Evolutionary conservation across 2,797 vertebrate genomes (phyloP).

Genomic region (Lagorchestes hirsutus): DNA sequence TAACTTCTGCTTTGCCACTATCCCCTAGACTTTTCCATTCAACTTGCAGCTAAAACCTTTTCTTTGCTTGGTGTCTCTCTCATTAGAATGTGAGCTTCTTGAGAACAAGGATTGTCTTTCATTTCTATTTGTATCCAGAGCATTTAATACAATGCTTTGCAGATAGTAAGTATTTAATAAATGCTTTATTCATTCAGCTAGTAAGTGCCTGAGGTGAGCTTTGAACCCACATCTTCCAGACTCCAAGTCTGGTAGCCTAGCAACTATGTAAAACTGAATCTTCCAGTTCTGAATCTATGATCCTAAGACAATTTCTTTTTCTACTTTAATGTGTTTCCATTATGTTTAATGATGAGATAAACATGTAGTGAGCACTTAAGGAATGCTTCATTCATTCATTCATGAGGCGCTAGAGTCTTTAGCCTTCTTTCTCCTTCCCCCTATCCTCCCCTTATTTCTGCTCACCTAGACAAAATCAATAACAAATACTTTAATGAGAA

Average conservation of each 20-base stretch:
- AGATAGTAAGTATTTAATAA: not conserved
- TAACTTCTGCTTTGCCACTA: not conserved
- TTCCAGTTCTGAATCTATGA: not conserved
- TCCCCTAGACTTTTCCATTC: no score
- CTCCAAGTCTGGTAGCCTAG: not conserved
- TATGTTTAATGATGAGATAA: not conserved
- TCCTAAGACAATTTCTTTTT: not conserved
- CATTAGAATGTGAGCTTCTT: no score
- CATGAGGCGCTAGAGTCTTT: not conserved
- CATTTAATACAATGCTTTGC: not conserved
- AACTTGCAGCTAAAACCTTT: no score
- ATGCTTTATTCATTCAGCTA: not conserved
- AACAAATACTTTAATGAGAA: not conserved
- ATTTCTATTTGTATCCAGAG: not conserved
- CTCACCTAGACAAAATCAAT: not conserved
- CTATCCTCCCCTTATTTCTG: not conserved
- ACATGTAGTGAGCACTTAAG: not conserved
- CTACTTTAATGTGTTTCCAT: not conserved
- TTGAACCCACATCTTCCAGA: not conserved
- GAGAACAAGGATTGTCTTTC: no score
- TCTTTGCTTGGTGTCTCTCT: no score
- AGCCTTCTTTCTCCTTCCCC: conserved; percentile 12
- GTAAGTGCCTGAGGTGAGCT: not conserved
- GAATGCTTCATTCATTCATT: not conserved
- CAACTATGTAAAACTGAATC: not conserved